Evolutionary conservation across 2,113 vertebrate genomes (phyloP).

Genomic region (Rynchops niger): DNA sequence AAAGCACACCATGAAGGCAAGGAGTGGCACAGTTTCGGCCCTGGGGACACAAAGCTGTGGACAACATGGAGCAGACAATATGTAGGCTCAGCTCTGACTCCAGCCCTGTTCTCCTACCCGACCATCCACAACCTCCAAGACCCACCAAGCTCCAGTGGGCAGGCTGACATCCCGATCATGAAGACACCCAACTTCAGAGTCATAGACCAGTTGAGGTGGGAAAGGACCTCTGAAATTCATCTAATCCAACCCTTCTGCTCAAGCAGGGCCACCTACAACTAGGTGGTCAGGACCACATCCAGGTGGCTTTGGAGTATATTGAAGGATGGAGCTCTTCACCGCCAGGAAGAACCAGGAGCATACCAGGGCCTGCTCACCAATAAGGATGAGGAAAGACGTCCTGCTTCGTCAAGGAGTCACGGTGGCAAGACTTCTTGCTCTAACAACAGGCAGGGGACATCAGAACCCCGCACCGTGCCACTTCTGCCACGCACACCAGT

Average conservation of each 20-base stretch:
- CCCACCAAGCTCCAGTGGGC: not conserved
- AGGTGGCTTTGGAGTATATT: not conserved
- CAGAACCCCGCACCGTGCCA: not conserved
- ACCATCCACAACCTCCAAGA: rapidly evolving
- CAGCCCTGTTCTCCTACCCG: not conserved
- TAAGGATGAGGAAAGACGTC: not conserved
- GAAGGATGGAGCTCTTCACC: not conserved
- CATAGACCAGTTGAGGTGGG: not conserved
- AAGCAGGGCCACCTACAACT: not conserved
- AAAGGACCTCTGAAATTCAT: not conserved
- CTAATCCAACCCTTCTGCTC: not conserved
- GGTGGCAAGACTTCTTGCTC: not conserved
- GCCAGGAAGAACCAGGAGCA: too few relatives aligned
- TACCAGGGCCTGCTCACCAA: not conserved
- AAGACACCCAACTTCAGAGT: not conserved
- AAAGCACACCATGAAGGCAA: rapidly evolving
- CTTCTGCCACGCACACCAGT: not conserved
- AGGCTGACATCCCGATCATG: not conserved
- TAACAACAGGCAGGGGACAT: rapidly evolving
- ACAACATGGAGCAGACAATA: not conserved
- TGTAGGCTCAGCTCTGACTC: not conserved
- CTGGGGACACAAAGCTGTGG: not conserved
- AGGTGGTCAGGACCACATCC: not conserved
- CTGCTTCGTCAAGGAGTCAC: not conserved
- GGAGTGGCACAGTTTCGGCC: not conserved